Conservation (phyloP, 1,140 invertebrate species). For the Panagrolaimus sp. region DNA sequence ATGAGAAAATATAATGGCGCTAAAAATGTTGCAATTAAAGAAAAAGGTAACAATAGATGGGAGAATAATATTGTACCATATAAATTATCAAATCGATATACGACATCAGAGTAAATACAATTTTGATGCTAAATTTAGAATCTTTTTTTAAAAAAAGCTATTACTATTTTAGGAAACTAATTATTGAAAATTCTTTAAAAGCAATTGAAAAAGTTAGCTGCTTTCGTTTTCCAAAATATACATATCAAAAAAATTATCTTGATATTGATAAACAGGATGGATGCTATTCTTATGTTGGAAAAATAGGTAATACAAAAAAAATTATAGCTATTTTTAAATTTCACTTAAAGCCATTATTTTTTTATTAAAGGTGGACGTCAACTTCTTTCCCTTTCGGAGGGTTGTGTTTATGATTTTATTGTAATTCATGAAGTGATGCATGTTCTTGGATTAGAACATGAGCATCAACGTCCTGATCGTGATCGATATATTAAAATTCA, state of each 20-base stretch:
- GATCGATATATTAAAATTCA: slow-evolving; percentile 33
- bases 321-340: too few relatives aligned
- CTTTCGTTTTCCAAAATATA: slow-evolving; percentile 27
- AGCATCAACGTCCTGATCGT: slow-evolving; percentile 33
- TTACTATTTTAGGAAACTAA: slow-evolving; percentile 4
- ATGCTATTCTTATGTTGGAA: slow-evolving; percentile 18
- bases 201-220: slow-evolving; percentile 24
- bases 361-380: slow-evolving; percentile 30
- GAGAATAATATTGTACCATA: slow-evolving; percentile 26
- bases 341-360: too few relatives aligned
- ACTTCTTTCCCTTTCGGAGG: slow-evolving; percentile 28
- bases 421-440: slow-evolving; percentile 40
- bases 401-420: slow-evolving; percentile 36
- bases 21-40: slow-evolving; percentile 25
- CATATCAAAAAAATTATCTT: slow-evolving; percentile 27
- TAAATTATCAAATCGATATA: slow-evolving; percentile 25
- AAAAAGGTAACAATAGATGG: slow-evolving; percentile 26
- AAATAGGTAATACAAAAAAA: slow-evolving; percentile 10
- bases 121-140: neutral
- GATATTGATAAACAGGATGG: slow-evolving; percentile 34
- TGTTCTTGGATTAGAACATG: slow-evolving; percentile 34
- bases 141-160: slow-evolving; percentile 3
- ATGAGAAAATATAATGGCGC: slow-evolving; percentile 12
- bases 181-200: slow-evolving; percentile 24
- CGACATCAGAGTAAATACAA: slow-evolving; percentile 22